Conservation (phyloP, 2,113 vertebrate genomes). For the Anolis sagrei region DNA sequence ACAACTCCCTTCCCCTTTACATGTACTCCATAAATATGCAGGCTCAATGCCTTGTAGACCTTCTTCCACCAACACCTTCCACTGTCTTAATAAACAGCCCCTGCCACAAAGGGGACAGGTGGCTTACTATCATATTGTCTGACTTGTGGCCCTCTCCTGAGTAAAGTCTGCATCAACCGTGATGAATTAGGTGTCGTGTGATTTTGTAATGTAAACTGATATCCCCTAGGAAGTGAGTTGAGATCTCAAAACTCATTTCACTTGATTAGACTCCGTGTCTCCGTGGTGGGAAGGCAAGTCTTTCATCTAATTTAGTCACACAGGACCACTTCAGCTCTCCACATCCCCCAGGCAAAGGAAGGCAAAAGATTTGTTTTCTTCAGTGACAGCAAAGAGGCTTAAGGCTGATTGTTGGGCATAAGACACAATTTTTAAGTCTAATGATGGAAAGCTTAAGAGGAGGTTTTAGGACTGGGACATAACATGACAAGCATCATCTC, state of each 20-base stretch:
- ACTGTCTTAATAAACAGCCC: slow-evolving; percentile 66
- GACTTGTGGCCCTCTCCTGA: slow-evolving; percentile 71
- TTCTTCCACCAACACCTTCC: slow-evolving; percentile 43
- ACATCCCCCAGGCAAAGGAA: slow-evolving; percentile 73
- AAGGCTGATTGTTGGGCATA: slow-evolving; percentile 75
- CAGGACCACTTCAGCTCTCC: slow-evolving; percentile 77
- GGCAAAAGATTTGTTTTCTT: slow-evolving; percentile 81
- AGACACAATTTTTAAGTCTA: slow-evolving; percentile 73
- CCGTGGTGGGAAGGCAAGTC: slow-evolving; percentile 75
- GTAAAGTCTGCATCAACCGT: slow-evolving; percentile 71
- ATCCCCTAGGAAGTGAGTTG: slow-evolving; percentile 78
- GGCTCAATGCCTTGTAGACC: slow-evolving; percentile 27
- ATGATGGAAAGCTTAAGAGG: slow-evolving; percentile 73
- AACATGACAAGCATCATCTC: slow-evolving; percentile 68
- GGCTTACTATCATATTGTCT: slow-evolving; percentile 64
- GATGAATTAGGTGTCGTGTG: slow-evolving; percentile 79
- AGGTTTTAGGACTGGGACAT: slow-evolving; percentile 71
- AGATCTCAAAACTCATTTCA: slow-evolving; percentile 85
- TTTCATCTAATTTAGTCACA: slow-evolving; percentile 84
- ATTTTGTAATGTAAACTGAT: slow-evolving; percentile 78
- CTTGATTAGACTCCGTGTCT: slow-evolving; percentile 81
- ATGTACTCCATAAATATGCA: background rate
- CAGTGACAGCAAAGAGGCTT: slow-evolving; percentile 80
- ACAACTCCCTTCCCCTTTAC: slow-evolving; percentile 24
- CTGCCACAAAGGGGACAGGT: slow-evolving; percentile 65